Evolutionary conservation across 2,797 vertebrate species (phyloP), one percentile per base, ranked within the genome.

Genomic region (Sebastes trivittatus): DNA sequence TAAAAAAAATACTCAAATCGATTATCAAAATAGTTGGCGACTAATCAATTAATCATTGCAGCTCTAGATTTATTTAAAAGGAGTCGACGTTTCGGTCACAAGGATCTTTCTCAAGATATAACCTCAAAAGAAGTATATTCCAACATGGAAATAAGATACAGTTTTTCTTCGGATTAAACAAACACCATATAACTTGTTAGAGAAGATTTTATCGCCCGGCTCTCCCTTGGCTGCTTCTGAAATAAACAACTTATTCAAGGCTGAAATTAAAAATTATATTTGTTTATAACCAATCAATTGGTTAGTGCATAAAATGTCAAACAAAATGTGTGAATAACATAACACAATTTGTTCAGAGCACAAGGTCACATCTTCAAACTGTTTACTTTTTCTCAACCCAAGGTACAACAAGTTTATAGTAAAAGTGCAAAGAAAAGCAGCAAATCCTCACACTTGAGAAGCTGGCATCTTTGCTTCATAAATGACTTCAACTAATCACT

Each of bases 141-240:
- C 16, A 72, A 46, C 25, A 49, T 0, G 4, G 11, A 42, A 58
- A 46, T 30, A 22, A 22, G 10, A 72, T 52, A 20, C 20, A 54
- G 8, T 8, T 52, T 52, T 52, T 52, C 4, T 22, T 11, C 1
- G 0, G n/a, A 55, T 55, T 55, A 55, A 55, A 22, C 20, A 54
- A 54, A 54, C n/a, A 0, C 1, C 38, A 42, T 55, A 23, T 55
- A 55, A 55, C 0, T 0, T 0, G n/a, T 55, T 52, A 2, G n/a
- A 46, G 42, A 46, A 46, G 42, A 46, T 46, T 46, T 46, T 46
- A 46, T 46, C 16, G 0, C 42, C 42, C 42, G 6, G 42, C 42
- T 46, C 42, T 46, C 0, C 62, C 1, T 25, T 64, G 62, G n/a
- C 34, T 23, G 34, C 18, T n/a, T 7, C 6, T 1, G 11, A 22